Base-by-base conservation (phyloP, 2,888 invertebrate species). In the Blastobasis adustella region DNA sequence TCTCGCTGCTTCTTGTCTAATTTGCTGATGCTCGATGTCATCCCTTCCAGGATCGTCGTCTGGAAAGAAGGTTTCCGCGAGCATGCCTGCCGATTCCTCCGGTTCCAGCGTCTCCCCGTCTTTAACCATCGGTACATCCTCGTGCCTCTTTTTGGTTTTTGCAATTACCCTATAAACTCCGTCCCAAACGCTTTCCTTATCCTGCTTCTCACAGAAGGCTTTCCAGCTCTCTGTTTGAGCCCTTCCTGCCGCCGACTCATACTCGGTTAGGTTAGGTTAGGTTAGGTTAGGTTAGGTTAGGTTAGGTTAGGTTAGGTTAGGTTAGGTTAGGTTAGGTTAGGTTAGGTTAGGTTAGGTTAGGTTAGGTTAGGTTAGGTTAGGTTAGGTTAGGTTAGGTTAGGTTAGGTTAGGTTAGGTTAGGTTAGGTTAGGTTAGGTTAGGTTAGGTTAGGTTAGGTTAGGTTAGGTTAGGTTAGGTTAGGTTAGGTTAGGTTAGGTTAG, bases 161-260 rank as follows among this genome's bases (percentile, higher is more conserved):
- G n/a, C n/a, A n/a, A n/a, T 51, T 0, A 56, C 49, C 9, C 55
- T 47, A 6, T 53, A 53, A 3, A 50, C 49, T 0, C 55, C 49
- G 5, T 53, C 53, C 52, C 50, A 61, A 4, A 58, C 5, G 5
- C 49, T 45, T 41, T 61, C 61, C 23, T n/a, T 49, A 9, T 58
- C 57, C 51, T 62, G 62, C 9, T 10, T 54, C 0, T 9, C 8
- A 5, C 64, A 64, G 36, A 57, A 61, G 0, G 42, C 46, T 37
- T 55, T 65, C 63, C 63, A 62, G 43, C 62, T 60, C 0, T 48
- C 37, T 0, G 42, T 54, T 9, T 55, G 54, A 0, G 61, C 59
- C 6, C 50, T 46, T 0, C 47, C 53, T 41, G 45, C 40, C 6
- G 39, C n/a, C n/a, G n/a, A n/a, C n/a, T 60, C 54, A 49, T 63